A percentile compares a stretch with the other conserved stretches of the same genome.
Conservation (phyloP, 2,113 vertebrate species). For the Centropus unirufus region DNA sequence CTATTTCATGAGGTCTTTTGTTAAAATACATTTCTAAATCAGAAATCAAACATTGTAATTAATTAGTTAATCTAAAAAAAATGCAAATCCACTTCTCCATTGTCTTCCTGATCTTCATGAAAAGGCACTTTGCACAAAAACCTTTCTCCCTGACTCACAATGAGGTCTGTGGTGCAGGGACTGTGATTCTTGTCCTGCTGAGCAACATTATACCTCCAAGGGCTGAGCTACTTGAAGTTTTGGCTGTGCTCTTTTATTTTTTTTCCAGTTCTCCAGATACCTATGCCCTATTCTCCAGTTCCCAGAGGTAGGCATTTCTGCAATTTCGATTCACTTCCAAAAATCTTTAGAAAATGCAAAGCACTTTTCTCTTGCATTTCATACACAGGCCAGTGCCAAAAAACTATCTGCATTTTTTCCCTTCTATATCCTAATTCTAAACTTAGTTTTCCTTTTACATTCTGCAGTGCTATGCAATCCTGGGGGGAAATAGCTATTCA, state of each 20-base stretch:
- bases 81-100: background rate
- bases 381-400: slow-evolving; percentile 59
- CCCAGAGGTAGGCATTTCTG: slow-evolving; percentile 83
- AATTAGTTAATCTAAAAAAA: background rate
- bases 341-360: slow-evolving; percentile 77
- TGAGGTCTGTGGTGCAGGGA: background rate
- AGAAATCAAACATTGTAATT: background rate
- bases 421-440: slow-evolving; percentile 77
- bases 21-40: background rate
- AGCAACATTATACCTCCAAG: slow-evolving; percentile 41
- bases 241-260: slow-evolving; percentile 37
- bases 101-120: background rate
- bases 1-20: background rate
- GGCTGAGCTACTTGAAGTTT: slow-evolving; percentile 43
- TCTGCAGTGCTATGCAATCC: slow-evolving; percentile 33
- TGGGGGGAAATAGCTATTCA: slow-evolving; percentile 48
- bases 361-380: slow-evolving; percentile 63
- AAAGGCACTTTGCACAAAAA: background rate
- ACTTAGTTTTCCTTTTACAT: slow-evolving; percentile 73
- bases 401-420: slow-evolving; percentile 75
- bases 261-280: slow-evolving; percentile 57
- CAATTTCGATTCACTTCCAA: slow-evolving; percentile 79
- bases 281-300: slow-evolving; percentile 69
- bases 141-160: background rate
- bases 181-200: slow-evolving; percentile 46